A percentile compares a stretch with the other conserved stretches of the same genome.
Conservation (phyloP, 2,888 invertebrate genomes). For the Dynastes grantii region DNA sequence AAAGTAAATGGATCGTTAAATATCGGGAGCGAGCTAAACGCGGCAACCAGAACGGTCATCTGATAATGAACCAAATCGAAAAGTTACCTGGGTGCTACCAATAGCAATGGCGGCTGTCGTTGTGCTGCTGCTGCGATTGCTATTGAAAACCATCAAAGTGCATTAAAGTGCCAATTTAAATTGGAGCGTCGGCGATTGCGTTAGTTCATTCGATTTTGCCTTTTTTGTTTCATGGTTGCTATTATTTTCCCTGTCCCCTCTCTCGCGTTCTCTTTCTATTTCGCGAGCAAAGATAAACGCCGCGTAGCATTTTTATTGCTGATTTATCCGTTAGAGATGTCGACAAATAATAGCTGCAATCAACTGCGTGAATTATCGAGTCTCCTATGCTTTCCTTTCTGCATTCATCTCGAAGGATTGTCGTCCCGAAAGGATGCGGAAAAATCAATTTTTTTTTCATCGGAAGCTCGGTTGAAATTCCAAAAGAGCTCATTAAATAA, state of each 20-base stretch:
- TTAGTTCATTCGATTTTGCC: slow-evolving; percentile 3
- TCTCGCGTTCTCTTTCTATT: not conserved
- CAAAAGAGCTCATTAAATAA: too few relatives aligned
- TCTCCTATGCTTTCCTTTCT: not conserved
- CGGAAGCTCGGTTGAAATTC: too few relatives aligned
- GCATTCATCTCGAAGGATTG: too few relatives aligned
- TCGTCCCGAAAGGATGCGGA: too few relatives aligned
- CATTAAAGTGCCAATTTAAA: slow-evolving; percentile 20
- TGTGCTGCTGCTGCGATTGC: not conserved
- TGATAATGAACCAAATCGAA: slow-evolving; percentile 21
- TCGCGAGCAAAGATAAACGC: not conserved
- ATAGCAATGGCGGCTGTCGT: too few relatives aligned
- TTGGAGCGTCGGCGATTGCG: slow-evolving; percentile 1
- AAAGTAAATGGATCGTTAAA: slow-evolving; percentile 26
- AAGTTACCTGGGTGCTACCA: not conserved
- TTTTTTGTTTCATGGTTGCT: too few relatives aligned
- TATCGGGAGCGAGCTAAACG: not conserved
- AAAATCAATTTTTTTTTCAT: too few relatives aligned
- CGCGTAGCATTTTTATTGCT: not conserved
- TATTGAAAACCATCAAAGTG: slow-evolving; percentile 11
- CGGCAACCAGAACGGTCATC: slow-evolving; percentile 3
- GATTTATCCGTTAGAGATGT: slow-evolving; percentile 1
- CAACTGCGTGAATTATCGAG: not conserved
- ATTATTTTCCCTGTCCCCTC: not conserved
- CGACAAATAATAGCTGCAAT: slow-evolving; percentile 10